These are phyloP conservation scores for Chloropsis cyanopogon DNA, from an alignment of 2,113 vertebrate species.

Conservation along the genomic window DNA sequence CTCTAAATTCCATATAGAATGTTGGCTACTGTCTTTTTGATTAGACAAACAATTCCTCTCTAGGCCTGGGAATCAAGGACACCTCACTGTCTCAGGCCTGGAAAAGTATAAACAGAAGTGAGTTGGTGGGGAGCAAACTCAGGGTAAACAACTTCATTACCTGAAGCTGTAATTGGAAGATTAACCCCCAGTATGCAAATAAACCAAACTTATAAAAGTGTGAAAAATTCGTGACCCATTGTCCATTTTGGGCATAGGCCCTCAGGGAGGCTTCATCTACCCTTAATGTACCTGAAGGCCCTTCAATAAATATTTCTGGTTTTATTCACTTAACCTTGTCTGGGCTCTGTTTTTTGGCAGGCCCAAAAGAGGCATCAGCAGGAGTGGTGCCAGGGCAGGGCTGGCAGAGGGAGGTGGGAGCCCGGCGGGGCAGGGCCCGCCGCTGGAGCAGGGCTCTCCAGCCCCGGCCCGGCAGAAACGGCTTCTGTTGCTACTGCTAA, in stretches of 20 bases:
- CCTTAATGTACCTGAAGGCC: not conserved
- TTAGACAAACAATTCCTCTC: not conserved
- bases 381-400: conserved; percentile 11
- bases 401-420: conserved; percentile 39
- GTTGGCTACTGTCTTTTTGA: not conserved
- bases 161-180: not conserved
- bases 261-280: fast-evolving
- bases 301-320: fast-evolving
- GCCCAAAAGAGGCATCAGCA: not conserved
- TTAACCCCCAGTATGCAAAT: not conserved
- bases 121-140: not conserved
- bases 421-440: not conserved
- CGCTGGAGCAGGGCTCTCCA: conserved; percentile 34
- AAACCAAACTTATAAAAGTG: no score
- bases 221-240: not conserved
- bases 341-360: not conserved
- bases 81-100: not conserved
- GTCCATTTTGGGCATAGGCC: no score
- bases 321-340: not conserved
- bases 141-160: not conserved
- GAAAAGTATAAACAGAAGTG: not conserved
- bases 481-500: conserved; percentile 69
- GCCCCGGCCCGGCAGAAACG: conserved; percentile 50
- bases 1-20: not conserved
- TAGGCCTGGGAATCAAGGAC: not conserved